Percentiles rank a stretch among this genome's conserved stretches.
These are phyloP conservation scores for Falco columbarius DNA, from an alignment of 2,797 vertebrate genomes.

Conservation along the genomic window DNA sequence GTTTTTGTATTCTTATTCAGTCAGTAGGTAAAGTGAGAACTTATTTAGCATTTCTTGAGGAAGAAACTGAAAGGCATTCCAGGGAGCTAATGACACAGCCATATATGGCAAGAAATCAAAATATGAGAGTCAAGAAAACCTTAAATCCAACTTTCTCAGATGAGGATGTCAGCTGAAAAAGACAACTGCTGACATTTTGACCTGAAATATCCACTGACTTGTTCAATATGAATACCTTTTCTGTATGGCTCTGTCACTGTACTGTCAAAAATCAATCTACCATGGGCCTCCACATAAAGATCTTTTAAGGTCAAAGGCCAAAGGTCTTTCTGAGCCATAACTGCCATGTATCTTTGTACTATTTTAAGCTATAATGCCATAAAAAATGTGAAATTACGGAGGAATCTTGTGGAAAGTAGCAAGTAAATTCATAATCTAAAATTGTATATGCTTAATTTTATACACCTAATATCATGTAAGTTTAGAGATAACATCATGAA, in stretches of 20 bases:
- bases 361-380: conserved; percentile 45
- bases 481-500: neutral
- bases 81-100: conserved; percentile 6
- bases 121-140: conserved; percentile 29
- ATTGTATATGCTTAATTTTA: neutral
- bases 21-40: conserved; percentile 69
- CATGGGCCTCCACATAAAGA: conserved; percentile 61
- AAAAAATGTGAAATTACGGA: neutral
- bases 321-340: conserved; percentile 68
- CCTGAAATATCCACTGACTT: conserved; percentile 71
- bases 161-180: conserved; percentile 67
- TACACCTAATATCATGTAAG: neutral
- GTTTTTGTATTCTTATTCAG: conserved; percentile 69
- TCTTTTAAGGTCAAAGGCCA: conserved; percentile 74
- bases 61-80: conserved; percentile 41
- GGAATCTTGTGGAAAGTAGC: neutral
- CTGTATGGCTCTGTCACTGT: conserved; percentile 70
- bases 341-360: conserved; percentile 57
- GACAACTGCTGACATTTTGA: conserved; percentile 73
- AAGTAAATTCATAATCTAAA: neutral
- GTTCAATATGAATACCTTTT: conserved; percentile 72
- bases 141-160: conserved; percentile 34
- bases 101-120: conserved; percentile 34
- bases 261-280: conserved; percentile 75
- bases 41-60: conserved; percentile 56